A percentile compares a stretch with the other conserved stretches of the same genome.
phyloP scores from a whole-genome alignment of 30 jellyfish, hydroid and myxozoan genomes.

The Morbakka virulenta region DNA sequence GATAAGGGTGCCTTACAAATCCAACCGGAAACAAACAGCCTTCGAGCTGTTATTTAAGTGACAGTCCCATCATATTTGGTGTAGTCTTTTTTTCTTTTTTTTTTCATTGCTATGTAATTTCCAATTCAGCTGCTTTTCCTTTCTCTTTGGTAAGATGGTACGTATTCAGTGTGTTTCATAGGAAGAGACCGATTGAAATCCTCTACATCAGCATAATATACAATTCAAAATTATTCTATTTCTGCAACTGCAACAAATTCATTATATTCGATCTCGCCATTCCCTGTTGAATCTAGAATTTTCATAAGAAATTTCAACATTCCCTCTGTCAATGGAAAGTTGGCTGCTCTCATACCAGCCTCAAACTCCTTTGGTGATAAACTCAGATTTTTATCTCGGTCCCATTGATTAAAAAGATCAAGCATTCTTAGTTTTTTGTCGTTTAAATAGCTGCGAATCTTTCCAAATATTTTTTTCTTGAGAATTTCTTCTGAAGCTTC shows the following conservation, averaged over 20 bases:
- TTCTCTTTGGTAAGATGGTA: too few relatives aligned
- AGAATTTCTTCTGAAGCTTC: constrained; percentile 12
- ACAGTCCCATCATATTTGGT: too few relatives aligned
- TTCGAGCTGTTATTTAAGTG: too few relatives aligned
- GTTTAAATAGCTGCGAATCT: constrained; percentile 46
- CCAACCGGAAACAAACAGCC: too few relatives aligned
- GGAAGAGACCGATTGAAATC: too few relatives aligned
- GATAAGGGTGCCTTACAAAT: too few relatives aligned
- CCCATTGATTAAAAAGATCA: constrained; percentile 75
- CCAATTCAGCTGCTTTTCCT: too few relatives aligned
- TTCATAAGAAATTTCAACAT: constrained; percentile 52
- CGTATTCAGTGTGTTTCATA: too few relatives aligned
- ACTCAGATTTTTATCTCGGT: constrained; percentile 55
- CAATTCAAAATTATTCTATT: constrained; percentile 48
- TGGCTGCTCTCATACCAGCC: constrained; percentile 54
- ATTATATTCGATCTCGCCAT: constrained; percentile 52
- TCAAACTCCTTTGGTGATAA: constrained; percentile 44
- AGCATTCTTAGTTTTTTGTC: constrained; percentile 68
- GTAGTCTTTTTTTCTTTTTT: too few relatives aligned
- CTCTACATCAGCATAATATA: too few relatives aligned
- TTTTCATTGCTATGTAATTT: too few relatives aligned
- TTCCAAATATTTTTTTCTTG: constrained; percentile 48
- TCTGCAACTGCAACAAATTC: constrained; percentile 67
- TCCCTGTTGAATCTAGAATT: constrained; percentile 46
- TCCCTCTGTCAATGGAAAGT: constrained; percentile 55